Evolutionary conservation across 2,113 vertebrate species (phyloP).

Genomic region (Scytalopus superciliaris): DNA sequence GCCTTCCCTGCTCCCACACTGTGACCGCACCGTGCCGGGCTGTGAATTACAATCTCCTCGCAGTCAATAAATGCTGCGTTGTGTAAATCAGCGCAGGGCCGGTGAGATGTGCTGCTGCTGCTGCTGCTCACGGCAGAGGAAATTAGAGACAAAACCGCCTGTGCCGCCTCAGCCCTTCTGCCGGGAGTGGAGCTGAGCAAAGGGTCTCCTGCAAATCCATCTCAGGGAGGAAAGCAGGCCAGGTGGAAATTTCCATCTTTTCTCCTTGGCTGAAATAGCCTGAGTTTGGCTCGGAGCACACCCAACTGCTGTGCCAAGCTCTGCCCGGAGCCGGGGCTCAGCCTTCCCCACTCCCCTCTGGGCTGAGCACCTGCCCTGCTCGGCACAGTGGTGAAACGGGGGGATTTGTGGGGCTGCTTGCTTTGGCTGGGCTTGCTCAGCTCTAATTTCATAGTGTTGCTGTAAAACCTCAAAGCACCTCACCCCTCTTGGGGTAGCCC

Average conservation of each 20-base stretch:
- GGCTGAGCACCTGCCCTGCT: not conserved
- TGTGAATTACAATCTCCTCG: not conserved
- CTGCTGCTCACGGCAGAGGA: not conserved
- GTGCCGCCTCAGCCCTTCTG: not conserved
- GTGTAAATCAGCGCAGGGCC: not conserved
- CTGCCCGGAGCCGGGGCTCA: not conserved
- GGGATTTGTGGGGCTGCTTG: not conserved
- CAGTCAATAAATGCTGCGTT: not conserved
- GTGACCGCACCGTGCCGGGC: not conserved
- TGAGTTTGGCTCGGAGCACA: not conserved
- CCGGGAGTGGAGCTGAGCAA: not conserved
- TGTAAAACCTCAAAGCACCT: not conserved
- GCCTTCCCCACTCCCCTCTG: not conserved
- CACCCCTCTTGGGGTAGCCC: not conserved
- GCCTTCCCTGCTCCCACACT: fast-evolving
- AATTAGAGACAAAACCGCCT: not conserved
- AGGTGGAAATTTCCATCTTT: slow-evolving; percentile 35
- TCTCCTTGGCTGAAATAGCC: not conserved
- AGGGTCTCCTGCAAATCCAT: not conserved
- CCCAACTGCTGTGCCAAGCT: not conserved
- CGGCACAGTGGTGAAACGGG: not conserved
- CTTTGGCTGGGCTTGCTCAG: not conserved
- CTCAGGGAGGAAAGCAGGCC: not conserved
- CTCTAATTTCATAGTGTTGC: fast-evolving
- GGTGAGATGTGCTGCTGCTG: not conserved